These are phyloP conservation scores for Drosophila melanica DNA, from an alignment of 1,140 invertebrate species.

Conservation along the genomic window DNA sequence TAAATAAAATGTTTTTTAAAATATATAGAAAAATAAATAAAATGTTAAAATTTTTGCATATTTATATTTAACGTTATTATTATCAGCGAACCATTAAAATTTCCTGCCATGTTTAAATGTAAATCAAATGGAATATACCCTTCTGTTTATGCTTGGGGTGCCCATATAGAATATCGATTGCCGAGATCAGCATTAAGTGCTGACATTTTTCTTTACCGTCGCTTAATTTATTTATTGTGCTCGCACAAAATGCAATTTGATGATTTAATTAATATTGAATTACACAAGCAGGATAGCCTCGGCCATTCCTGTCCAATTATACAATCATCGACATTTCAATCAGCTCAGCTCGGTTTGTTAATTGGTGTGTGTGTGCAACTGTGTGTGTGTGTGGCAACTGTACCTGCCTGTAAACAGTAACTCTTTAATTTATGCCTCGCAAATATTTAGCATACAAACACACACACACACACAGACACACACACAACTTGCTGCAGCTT, in stretches of 20 bases:
- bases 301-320: slow-evolving; percentile 52
- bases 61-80: too few relatives aligned
- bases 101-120: too few relatives aligned
- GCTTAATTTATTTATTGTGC: slow-evolving; percentile 77
- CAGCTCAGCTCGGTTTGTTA: slow-evolving; percentile 30
- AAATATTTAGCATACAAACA: slow-evolving; percentile 79
- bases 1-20: too few relatives aligned
- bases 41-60: too few relatives aligned
- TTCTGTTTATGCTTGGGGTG: not conserved
- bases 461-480: slow-evolving; percentile 57
- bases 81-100: too few relatives aligned
- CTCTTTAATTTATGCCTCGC: slow-evolving; percentile 70
- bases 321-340: slow-evolving; percentile 67
- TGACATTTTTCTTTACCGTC: slow-evolving; percentile 34
- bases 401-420: slow-evolving; percentile 51
- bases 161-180: slow-evolving; percentile 56
- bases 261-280: slow-evolving; percentile 82
- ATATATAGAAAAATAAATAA: too few relatives aligned
- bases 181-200: slow-evolving; percentile 67
- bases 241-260: slow-evolving; percentile 74
- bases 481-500: slow-evolving; percentile 55
- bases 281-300: slow-evolving; percentile 42
- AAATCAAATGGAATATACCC: slow-evolving; percentile 18
- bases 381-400: slow-evolving; percentile 45
- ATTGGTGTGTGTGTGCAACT: slow-evolving; percentile 22